Base-by-base conservation (phyloP, 2,888 invertebrate genomes). In the Euproctis similis region DNA sequence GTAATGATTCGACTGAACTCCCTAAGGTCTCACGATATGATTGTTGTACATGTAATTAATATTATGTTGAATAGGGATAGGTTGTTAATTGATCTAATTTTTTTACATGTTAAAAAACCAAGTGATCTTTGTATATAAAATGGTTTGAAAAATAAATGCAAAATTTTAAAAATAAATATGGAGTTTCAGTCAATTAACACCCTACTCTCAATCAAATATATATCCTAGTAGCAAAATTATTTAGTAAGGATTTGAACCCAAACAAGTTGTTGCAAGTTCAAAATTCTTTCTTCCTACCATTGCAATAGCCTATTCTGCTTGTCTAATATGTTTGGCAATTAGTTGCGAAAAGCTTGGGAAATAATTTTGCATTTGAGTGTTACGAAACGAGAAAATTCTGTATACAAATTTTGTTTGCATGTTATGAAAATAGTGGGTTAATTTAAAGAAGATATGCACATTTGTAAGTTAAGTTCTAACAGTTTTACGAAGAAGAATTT, bases 101-200 rank as follows among this genome's bases (percentile, higher is more conserved):
- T n/a, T 61, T 63, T 69, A 70, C 69, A 69, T 81, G 75, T 78
- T 69, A 68, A 72, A 71, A 60, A 59, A 50, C 53, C 59, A 53
- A 73, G 62, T 72, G 67, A 71, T 71, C 59, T 70, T 78, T 84
- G 78, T 82, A 69, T 73, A 71, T 4, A 14, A 14, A 56, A 45
- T 65, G 74, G 64, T 80, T 72, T 76, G 68, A 71, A 65, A 63
- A 84, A 84, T 84, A 84, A 84, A 84, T 69, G 72, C 73, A 59
- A 70, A 68, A 68, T 61, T 78, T 74, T 60, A 59, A 65, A 78
- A 76, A 78, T 67, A 52, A 62, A 66, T 62, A 64, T 84, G 82
- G 84, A 84, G 84, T 84, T 84, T 84, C 82, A 84, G 84, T 84
- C 84, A 84, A 81, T 82, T 82, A 82, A 80, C 82, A 82, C 82